A percentile compares a stretch with the other conserved stretches of the same genome.
Evolutionary conservation across 2,797 vertebrate species (phyloP).

Genomic region (Menidia menidia): DNA sequence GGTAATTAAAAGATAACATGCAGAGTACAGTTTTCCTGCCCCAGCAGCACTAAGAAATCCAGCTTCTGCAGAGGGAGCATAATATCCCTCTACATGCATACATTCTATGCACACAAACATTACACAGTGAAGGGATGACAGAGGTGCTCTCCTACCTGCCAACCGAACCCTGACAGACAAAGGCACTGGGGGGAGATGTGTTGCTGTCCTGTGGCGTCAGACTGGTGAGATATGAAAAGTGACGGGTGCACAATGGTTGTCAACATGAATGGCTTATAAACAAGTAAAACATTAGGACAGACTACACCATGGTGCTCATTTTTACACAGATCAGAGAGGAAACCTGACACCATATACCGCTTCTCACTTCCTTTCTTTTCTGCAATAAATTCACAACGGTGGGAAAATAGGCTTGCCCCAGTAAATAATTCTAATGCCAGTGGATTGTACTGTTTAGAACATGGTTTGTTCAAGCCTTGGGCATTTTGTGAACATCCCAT

Average conservation of each 20-base stretch:
- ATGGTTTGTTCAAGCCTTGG: slow-evolving; percentile 53
- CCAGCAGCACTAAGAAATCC: slow-evolving; percentile 69
- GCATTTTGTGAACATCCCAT: slow-evolving; percentile 36
- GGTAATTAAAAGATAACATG: slow-evolving; percentile 87
- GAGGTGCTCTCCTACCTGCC: slow-evolving; percentile 70
- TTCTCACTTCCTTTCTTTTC: slow-evolving; percentile 42
- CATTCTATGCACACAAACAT: slow-evolving; percentile 17
- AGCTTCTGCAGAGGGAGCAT: slow-evolving; percentile 43
- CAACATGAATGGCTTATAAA: slow-evolving; percentile 74
- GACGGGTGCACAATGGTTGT: slow-evolving; percentile 78
- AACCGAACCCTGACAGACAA: slow-evolving; percentile 58
- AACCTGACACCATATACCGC: slow-evolving; percentile 44
- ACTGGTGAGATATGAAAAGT: slow-evolving; percentile 74
- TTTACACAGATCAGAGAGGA: slow-evolving; percentile 40
- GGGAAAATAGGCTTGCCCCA: slow-evolving; percentile 35
- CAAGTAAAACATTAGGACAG: slow-evolving; percentile 62
- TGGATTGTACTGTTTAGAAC: slow-evolving; percentile 33
- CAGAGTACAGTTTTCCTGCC: slow-evolving; percentile 58
- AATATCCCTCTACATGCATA: slow-evolving; percentile 43
- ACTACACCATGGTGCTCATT: slow-evolving; percentile 50
- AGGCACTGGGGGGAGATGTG: slow-evolving; percentile 66
- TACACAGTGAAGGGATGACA: slow-evolving; percentile 36
- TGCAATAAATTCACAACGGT: slow-evolving; percentile 11
- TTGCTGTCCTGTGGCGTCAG: slow-evolving; percentile 50
- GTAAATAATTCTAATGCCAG: slow-evolving; percentile 21